phyloP scores from a whole-genome alignment of 2,113 vertebrate species.

The Caranx ignobilis region DNA sequence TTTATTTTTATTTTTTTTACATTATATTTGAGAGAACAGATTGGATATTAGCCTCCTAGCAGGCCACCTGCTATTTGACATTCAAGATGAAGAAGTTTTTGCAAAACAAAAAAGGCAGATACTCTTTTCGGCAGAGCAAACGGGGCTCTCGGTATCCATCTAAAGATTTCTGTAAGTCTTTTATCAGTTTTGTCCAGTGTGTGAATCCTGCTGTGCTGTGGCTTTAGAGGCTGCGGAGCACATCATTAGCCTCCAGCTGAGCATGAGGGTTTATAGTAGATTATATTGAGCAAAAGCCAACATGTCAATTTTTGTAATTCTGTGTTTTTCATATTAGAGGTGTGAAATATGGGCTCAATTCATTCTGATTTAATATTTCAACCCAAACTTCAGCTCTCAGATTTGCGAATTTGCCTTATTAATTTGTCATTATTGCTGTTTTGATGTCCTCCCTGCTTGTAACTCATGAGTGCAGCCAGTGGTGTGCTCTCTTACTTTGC shows the following conservation, averaged over 20 bases:
- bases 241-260: slow-evolving; percentile 44
- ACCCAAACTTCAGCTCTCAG: neutral
- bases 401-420: slow-evolving; percentile 2
- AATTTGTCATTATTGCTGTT: neutral
- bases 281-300: slow-evolving; percentile 17
- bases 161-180: slow-evolving; percentile 89
- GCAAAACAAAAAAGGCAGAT: slow-evolving; percentile 75
- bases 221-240: slow-evolving; percentile 35
- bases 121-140: slow-evolving; percentile 77
- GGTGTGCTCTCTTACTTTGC: slow-evolving; percentile 7
- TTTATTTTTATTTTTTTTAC: slow-evolving; percentile 11
- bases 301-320: slow-evolving; percentile 10
- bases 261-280: slow-evolving; percentile 11
- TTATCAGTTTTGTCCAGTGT: slow-evolving; percentile 42
- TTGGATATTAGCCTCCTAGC: slow-evolving; percentile 58
- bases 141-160: slow-evolving; percentile 73
- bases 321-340: slow-evolving; percentile 15
- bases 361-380: neutral
- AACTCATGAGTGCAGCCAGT: neutral
- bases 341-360: slow-evolving; percentile 26
- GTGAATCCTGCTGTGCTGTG: slow-evolving; percentile 44
- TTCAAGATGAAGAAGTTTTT: slow-evolving; percentile 79
- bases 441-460: slow-evolving; percentile 3
- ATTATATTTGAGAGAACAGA: slow-evolving; percentile 39
- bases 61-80: slow-evolving; percentile 56